phyloP scores from a whole-genome alignment of 2,797 vertebrate genomes.

The Sphenodon punctatus region DNA sequence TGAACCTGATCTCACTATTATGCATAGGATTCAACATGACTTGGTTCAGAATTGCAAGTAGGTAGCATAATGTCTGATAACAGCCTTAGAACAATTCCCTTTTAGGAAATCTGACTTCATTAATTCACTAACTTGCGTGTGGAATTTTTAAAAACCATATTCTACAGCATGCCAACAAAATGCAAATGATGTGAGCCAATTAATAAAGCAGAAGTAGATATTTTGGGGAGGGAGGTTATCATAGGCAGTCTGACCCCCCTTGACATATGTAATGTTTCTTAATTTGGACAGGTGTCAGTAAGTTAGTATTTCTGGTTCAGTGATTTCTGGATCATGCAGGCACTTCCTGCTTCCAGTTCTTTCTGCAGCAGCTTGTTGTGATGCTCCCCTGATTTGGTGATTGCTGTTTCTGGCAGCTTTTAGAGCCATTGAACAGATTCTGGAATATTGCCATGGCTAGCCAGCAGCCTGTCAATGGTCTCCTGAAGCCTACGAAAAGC shows the following conservation, averaged over 20 bases:
- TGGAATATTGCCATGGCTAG: too few relatives aligned
- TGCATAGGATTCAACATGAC: too few relatives aligned
- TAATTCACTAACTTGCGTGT: too few relatives aligned
- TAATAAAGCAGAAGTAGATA: background rate
- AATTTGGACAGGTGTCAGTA: background rate
- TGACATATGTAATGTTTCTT: background rate
- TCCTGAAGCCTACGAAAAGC: too few relatives aligned
- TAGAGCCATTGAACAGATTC: background rate
- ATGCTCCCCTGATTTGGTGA: rapidly evolving
- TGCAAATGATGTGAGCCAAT: background rate
- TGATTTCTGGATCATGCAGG: background rate
- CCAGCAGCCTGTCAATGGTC: too few relatives aligned
- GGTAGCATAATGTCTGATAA: too few relatives aligned
- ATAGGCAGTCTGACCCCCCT: background rate
- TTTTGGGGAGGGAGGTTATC: background rate
- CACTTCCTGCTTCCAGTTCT: background rate
- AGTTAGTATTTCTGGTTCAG: background rate
- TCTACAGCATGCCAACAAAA: too few relatives aligned
- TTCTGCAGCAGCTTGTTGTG: background rate
- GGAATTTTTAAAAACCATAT: too few relatives aligned
- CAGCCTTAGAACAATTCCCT: too few relatives aligned
- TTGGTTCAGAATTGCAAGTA: too few relatives aligned
- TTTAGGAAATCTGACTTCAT: too few relatives aligned
- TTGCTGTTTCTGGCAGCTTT: background rate
- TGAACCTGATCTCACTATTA: too few relatives aligned